phyloP scores from a whole-genome alignment of 2,797 vertebrate species.

The Dipus sagitta region DNA sequence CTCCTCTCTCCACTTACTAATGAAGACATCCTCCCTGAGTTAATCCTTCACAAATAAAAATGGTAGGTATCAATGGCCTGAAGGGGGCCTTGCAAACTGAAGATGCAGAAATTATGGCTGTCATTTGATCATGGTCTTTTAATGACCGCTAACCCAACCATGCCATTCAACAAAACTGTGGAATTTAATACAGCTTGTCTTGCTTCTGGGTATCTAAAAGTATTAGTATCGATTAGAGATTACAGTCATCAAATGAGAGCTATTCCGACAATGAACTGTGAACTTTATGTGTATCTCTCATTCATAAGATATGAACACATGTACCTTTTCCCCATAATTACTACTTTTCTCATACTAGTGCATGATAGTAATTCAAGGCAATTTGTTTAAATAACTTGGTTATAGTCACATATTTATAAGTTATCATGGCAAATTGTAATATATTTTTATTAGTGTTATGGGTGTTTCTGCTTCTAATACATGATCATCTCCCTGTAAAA shows the following conservation, averaged over 20 bases:
- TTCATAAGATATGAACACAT: background rate
- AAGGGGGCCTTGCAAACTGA: background rate
- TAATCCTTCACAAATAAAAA: background rate
- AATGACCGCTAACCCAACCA: background rate
- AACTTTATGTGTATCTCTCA: background rate
- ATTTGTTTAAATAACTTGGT: slow-evolving; percentile 16
- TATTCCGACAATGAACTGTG: background rate
- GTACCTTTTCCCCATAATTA: background rate
- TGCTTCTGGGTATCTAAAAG: background rate
- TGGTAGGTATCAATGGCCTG: background rate
- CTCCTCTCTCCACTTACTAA: background rate
- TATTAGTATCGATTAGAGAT: background rate
- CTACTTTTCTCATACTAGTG: background rate
- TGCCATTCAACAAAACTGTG: background rate
- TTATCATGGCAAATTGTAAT: slow-evolving; percentile 23
- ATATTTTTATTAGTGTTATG: background rate
- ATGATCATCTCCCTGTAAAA: background rate
- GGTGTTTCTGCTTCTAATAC: background rate
- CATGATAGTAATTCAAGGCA: background rate
- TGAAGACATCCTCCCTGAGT: background rate
- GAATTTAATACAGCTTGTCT: background rate
- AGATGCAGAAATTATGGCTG: background rate
- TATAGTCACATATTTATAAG: background rate
- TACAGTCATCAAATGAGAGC: background rate
- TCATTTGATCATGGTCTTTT: background rate